These are phyloP conservation scores for Scaptomyza caliginosa DNA, from an alignment of 2,888 invertebrate species.

Conservation along the genomic window DNA sequence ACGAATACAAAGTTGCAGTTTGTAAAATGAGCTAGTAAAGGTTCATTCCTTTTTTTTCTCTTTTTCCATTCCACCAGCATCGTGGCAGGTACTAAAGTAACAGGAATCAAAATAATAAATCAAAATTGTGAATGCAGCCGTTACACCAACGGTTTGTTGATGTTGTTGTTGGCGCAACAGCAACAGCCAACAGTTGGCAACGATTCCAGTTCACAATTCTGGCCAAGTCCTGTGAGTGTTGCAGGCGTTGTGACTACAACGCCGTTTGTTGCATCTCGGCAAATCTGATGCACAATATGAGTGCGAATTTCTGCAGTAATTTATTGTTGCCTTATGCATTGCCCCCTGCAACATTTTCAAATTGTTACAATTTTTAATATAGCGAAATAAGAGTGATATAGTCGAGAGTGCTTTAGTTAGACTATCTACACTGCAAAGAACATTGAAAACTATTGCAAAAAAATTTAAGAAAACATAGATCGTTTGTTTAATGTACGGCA, in stretches of 20 bases:
- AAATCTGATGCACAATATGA: slow-evolving; percentile 8
- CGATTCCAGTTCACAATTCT: slow-evolving; percentile 2
- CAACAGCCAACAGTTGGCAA: slow-evolving; percentile 24
- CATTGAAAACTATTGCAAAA: no score
- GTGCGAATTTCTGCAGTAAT: slow-evolving; percentile 10
- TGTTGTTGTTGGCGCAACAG: slow-evolving; percentile 5
- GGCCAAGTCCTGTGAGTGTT: slow-evolving; percentile 13
- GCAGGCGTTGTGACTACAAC: slow-evolving; percentile 16
- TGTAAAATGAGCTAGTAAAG: slow-evolving; percentile 22
- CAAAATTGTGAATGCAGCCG: slow-evolving; percentile 55
- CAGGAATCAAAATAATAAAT: slow-evolving; percentile 74
- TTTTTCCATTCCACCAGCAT: slow-evolving; percentile 12
- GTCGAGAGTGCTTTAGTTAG: neutral
- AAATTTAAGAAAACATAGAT: no score
- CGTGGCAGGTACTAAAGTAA: slow-evolving; percentile 65
- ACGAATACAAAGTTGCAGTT: slow-evolving; percentile 44
- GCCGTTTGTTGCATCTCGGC: slow-evolving; percentile 14
- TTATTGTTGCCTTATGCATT: neutral
- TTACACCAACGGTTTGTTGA: slow-evolving; percentile 1
- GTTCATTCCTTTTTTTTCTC: neutral
- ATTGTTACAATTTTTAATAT: neutral
- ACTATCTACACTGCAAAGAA: neutral
- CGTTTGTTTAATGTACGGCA: no score
- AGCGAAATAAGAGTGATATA: neutral
- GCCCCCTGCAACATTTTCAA: neutral